Conservation (phyloP, 2,888 invertebrate genomes). For the Melangyna quadrimaculata region DNA sequence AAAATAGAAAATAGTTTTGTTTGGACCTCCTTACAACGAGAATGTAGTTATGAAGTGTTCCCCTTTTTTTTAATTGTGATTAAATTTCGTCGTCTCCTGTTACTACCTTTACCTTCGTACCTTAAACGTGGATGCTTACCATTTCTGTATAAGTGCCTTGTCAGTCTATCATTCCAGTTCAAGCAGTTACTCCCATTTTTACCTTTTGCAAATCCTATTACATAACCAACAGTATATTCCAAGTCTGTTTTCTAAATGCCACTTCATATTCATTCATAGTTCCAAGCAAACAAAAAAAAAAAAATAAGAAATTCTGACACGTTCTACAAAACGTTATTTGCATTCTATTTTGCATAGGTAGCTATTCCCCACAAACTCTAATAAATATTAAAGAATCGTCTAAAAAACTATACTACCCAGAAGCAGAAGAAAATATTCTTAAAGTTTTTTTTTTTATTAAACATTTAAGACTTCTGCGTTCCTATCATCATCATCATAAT, state of each 20-base stretch:
- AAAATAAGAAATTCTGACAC: background rate
- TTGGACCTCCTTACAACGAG: too few relatives aligned
- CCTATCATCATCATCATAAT: too few relatives aligned
- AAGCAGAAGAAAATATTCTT: too few relatives aligned
- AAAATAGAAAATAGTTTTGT: too few relatives aligned
- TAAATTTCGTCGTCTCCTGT: too few relatives aligned
- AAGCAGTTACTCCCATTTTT: background rate
- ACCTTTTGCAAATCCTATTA: background rate
- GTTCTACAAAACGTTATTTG: conserved; percentile 9
- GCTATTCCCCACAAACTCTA: background rate
- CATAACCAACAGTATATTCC: conserved; percentile 1
- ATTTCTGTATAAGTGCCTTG: background rate
- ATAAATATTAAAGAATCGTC: background rate
- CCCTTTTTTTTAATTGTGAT: too few relatives aligned
- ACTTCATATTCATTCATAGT: background rate
- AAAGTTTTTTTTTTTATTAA: background rate
- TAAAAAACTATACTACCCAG: background rate
- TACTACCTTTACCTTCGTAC: background rate
- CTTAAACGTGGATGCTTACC: background rate
- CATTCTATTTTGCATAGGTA: background rate
- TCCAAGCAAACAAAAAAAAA: background rate
- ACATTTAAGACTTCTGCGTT: background rate
- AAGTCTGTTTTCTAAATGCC: background rate
- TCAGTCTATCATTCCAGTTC: background rate
- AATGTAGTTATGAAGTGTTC: too few relatives aligned